Conservation (phyloP, 2,888 invertebrate species). For the Noctua janthe region DNA sequence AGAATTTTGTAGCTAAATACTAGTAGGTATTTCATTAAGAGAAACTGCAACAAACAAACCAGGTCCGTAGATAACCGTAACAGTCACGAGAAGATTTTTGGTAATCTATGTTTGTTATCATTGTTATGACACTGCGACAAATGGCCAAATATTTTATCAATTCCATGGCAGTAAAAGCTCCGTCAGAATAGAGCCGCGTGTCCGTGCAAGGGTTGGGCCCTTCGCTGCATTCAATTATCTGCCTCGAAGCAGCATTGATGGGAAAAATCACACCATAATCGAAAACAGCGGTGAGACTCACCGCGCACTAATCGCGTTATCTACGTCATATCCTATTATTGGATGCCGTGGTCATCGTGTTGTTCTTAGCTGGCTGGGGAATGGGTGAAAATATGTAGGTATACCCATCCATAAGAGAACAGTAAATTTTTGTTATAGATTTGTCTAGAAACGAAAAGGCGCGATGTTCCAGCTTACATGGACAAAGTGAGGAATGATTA, state of each 20-base stretch:
- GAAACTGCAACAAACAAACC: neutral
- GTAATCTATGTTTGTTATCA: neutral
- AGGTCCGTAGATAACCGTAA: neutral
- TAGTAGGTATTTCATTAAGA: neutral
- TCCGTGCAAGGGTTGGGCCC: slow-evolving; percentile 71
- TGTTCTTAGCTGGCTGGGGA: slow-evolving; percentile 24
- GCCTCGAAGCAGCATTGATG: slow-evolving; percentile 71
- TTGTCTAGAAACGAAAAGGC: neutral
- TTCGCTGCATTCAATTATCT: slow-evolving; percentile 77
- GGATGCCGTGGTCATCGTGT: slow-evolving; percentile 26
- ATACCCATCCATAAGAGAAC: neutral
- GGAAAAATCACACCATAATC: slow-evolving; percentile 76
- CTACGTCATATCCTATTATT: slow-evolving; percentile 50
- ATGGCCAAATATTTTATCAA: neutral
- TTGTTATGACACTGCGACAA: neutral
- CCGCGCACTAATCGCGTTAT: slow-evolving; percentile 65
- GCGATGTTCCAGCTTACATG: neutral
- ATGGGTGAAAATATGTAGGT: slow-evolving; percentile 16
- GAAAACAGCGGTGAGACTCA: slow-evolving; percentile 68
- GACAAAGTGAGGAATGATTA: neutral
- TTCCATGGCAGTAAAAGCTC: neutral
- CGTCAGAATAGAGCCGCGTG: slow-evolving; percentile 65
- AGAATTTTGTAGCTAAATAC: neutral
- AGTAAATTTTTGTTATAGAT: neutral
- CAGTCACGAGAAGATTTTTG: neutral